A percentile compares a stretch with the other conserved stretches of the same genome.
Evolutionary conservation across 2,888 invertebrate species (phyloP).

Genomic region (Trachelus stipa): DNA sequence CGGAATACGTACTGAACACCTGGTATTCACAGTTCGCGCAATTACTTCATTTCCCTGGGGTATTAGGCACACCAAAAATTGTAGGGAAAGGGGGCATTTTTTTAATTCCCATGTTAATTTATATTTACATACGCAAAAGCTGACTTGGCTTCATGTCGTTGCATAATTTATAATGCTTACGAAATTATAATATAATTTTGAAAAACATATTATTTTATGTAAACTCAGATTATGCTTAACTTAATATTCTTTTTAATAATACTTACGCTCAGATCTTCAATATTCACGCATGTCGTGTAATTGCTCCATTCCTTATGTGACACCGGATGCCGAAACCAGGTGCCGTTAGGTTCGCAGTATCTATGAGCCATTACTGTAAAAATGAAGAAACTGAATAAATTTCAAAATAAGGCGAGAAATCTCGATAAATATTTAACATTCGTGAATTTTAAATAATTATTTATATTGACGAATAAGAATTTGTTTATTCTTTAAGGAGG

Average conservation of each 20-base stretch:
- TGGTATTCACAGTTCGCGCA: background rate
- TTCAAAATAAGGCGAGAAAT: background rate
- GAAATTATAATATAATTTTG: background rate
- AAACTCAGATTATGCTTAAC: background rate
- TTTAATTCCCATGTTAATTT: background rate
- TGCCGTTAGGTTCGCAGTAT: constrained; percentile 81
- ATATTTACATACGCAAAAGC: background rate
- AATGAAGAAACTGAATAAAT: background rate
- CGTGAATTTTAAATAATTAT: background rate
- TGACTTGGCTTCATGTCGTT: background rate
- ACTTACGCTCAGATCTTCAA: constrained; percentile 76
- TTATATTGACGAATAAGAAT: background rate
- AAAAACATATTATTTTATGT: background rate
- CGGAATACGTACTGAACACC: background rate
- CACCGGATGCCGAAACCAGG: constrained; percentile 85
- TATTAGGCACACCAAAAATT: background rate
- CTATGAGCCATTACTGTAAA: constrained; percentile 83
- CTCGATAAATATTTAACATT: background rate
- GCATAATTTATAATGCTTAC: background rate
- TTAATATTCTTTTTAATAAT: constrained; percentile 2
- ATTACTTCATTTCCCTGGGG: background rate
- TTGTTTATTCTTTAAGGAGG: background rate
- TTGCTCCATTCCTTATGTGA: constrained; percentile 88
- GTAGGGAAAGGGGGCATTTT: background rate
- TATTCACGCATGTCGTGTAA: constrained; percentile 88